These are phyloP conservation scores for Tenthredo distinguenda DNA, from an alignment of 2,888 invertebrate genomes.

Conservation along the genomic window DNA sequence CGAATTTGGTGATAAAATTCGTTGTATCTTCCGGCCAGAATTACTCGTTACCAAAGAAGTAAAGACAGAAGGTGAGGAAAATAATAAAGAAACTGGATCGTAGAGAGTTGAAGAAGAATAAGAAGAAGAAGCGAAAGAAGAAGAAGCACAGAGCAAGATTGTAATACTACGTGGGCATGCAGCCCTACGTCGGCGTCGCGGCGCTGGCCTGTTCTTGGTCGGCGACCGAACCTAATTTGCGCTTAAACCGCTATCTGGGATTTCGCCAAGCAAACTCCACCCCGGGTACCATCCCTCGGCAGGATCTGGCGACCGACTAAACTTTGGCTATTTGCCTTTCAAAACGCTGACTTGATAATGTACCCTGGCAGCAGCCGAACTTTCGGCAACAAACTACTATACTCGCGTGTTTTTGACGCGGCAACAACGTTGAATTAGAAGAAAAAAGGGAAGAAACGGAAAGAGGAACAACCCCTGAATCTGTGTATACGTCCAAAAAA, in stretches of 20 bases:
- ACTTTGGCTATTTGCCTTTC: slow-evolving; percentile 64
- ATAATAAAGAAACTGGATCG: not conserved
- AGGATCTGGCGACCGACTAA: slow-evolving; percentile 36
- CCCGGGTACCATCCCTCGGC: slow-evolving; percentile 16
- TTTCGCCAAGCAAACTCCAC: slow-evolving; percentile 43
- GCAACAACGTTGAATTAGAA: not conserved
- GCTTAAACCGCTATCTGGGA: slow-evolving; percentile 45
- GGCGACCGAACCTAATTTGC: slow-evolving; percentile 37
- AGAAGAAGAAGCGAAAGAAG: not conserved
- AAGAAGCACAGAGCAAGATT: not conserved
- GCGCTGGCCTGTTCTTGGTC: slow-evolving; percentile 35
- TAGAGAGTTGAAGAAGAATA: not conserved
- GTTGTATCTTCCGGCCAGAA: not conserved
- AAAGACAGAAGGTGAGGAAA: not conserved
- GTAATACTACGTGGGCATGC: slow-evolving; percentile 28
- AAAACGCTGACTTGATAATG: slow-evolving; percentile 68
- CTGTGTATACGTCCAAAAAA: not conserved
- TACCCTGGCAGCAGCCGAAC: slow-evolving; percentile 14
- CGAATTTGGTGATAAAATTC: not conserved
- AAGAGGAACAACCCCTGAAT: not conserved
- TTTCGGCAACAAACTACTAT: slow-evolving; percentile 39
- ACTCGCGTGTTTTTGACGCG: slow-evolving; percentile 24
- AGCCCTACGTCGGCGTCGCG: slow-evolving; percentile 26
- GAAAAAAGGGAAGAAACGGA: not conserved
- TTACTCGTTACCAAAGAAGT: not conserved